Conservation (phyloP, 1,140 invertebrate genomes). For the Caligus rogercresseyi region DNA sequence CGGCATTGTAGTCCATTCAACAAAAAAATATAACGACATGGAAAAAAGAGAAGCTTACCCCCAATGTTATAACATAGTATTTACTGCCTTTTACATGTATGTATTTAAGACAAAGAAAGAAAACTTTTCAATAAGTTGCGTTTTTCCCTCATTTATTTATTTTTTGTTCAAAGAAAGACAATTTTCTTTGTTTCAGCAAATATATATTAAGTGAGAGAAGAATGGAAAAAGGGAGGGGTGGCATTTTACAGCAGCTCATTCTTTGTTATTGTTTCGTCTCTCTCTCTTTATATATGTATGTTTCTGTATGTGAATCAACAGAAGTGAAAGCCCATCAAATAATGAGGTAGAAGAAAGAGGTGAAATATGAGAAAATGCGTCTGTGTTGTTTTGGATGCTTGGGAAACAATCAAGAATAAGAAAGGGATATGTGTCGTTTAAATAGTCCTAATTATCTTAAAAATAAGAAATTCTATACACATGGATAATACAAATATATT, state of each 20-base stretch:
- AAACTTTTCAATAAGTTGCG: background rate
- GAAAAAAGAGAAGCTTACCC: background rate
- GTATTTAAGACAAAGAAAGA: background rate
- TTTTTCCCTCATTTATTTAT: background rate
- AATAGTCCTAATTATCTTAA: no score
- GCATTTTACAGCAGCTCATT: background rate
- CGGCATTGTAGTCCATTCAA: background rate
- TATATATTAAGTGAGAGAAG: background rate
- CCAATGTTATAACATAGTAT: background rate
- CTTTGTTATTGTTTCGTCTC: background rate
- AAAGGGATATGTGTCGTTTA: no score
- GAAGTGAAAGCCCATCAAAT: no score
- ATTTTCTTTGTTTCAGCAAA: background rate
- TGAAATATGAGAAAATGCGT: no score
- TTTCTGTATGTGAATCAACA: no score
- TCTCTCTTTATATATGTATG: no score
- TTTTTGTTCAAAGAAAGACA: background rate
- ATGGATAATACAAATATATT: no score
- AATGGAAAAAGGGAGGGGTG: no score
- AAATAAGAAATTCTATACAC: no score
- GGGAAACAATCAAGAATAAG: no score
- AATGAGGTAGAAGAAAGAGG: no score
- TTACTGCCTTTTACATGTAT: background rate
- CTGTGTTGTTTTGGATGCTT: no score
- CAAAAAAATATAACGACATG: background rate